Conservation (phyloP, 2,113 vertebrate genomes). For the Pithys albifrons region DNA sequence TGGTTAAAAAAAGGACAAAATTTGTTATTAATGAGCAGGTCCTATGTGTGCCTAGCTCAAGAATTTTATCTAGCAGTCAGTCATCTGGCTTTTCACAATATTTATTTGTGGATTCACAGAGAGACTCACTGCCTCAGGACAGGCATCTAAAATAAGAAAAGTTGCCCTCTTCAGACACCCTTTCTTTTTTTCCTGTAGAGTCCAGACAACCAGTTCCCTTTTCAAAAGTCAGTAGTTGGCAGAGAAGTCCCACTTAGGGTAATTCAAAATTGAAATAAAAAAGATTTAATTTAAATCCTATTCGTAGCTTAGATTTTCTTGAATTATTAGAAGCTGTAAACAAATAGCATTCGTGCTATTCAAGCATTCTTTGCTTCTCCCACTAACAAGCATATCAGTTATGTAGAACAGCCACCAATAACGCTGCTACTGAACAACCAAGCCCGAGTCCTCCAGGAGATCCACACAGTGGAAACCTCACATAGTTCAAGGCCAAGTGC, state of each 20-base stretch:
- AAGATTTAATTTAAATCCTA: not conserved
- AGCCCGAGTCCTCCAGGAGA: not conserved
- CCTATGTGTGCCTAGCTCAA: not conserved
- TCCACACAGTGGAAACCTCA: not conserved
- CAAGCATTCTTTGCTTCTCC: not conserved
- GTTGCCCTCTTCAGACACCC: fast-evolving
- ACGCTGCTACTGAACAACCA: not conserved
- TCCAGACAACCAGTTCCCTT: not conserved
- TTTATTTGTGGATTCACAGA: not conserved
- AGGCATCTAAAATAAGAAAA: not conserved
- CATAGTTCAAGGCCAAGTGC: not conserved
- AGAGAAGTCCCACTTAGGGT: not conserved
- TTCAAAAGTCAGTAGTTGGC: not conserved
- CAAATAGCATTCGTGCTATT: not conserved
- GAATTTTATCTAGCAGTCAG: not conserved
- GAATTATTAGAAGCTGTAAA: not conserved
- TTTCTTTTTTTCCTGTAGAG: not conserved
- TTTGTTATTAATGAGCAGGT: not conserved
- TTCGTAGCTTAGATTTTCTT: not conserved
- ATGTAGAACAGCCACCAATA: not conserved
- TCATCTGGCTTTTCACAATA: not conserved
- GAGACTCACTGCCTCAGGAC: not conserved
- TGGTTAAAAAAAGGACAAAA: not conserved
- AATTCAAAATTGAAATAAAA: not conserved
- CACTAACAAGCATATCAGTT: too few species aligned